A percentile compares a stretch with the other conserved stretches of the same genome.
Evolutionary conservation across 2,113 vertebrate genomes (phyloP).

Genomic region (Ranitomeya imitator): DNA sequence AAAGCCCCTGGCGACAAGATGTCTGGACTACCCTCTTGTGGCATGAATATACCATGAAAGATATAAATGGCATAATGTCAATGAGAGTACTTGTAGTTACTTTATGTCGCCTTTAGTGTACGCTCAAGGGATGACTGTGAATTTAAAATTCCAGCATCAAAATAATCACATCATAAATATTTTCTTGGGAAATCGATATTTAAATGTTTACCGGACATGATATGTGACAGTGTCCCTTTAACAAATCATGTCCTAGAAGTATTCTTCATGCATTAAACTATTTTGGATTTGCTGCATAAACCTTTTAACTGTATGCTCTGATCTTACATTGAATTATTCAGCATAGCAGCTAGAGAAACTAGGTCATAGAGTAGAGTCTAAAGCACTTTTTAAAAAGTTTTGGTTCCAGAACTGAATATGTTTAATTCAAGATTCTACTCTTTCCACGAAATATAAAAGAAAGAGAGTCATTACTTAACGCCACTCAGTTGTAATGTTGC

Average conservation of each 20-base stretch:
- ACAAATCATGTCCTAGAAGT: slow-evolving; percentile 29
- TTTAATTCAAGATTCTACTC: slow-evolving; percentile 11
- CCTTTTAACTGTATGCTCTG: slow-evolving; percentile 47
- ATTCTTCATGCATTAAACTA: slow-evolving; percentile 38
- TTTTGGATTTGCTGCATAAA: slow-evolving; percentile 47
- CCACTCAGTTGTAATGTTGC: neutral
- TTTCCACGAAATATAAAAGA: neutral
- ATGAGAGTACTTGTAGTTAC: neutral
- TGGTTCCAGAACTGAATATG: slow-evolving; percentile 12
- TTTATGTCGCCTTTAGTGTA: neutral
- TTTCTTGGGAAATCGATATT: no score
- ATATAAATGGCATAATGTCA: neutral
- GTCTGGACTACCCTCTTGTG: neutral
- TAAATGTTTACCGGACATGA: neutral
- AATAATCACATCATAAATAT: neutral
- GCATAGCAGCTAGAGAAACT: slow-evolving; percentile 31
- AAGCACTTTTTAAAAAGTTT: slow-evolving; percentile 31
- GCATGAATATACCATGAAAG: neutral
- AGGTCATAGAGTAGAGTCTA: slow-evolving; percentile 34
- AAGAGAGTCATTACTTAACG: neutral
- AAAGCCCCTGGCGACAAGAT: neutral
- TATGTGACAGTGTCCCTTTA: slow-evolving; percentile 19
- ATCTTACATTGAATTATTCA: slow-evolving; percentile 48
- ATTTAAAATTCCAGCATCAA: neutral
- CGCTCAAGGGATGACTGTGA: neutral